A percentile compares a stretch with the other conserved stretches of the same genome.
Conservation (phyloP, 2,888 invertebrate species). For the Sthenelais limicola region DNA sequence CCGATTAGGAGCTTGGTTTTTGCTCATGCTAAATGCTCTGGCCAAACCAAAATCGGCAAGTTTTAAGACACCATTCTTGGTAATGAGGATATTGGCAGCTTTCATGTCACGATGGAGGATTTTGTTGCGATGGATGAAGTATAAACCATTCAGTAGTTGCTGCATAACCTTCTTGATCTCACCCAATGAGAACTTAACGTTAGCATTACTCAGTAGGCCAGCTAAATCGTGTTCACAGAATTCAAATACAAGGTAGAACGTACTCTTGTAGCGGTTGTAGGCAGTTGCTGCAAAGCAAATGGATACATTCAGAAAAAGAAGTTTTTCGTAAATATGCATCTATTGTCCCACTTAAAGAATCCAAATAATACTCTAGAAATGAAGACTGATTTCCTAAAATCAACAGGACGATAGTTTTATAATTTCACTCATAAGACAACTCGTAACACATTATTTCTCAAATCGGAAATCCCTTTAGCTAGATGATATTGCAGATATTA, state of each 20-base stretch:
- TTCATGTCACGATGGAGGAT: slow-evolving; percentile 86
- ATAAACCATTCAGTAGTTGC: slow-evolving; percentile 88
- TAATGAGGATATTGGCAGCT: slow-evolving; percentile 97
- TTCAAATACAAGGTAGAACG: slow-evolving; percentile 96
- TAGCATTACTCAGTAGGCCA: slow-evolving; percentile 92
- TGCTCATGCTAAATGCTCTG: slow-evolving; percentile 91
- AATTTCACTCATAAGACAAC: no score
- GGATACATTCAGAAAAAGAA: neutral
- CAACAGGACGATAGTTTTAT: no score
- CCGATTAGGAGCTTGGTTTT: slow-evolving; percentile 78
- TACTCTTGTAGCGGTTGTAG: slow-evolving; percentile 85
- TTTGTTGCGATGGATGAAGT: slow-evolving; percentile 95
- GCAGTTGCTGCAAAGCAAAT: slow-evolving; percentile 74
- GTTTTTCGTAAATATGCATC: neutral
- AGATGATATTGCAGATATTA: no score
- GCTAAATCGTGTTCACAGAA: slow-evolving; percentile 99
- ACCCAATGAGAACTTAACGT: slow-evolving; percentile 95
- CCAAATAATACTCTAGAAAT: no score
- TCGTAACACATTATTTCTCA: no score
- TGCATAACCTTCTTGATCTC: slow-evolving; percentile 87
- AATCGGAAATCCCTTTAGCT: no score
- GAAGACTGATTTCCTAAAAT: no score
- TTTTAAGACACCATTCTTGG: slow-evolving; percentile 89
- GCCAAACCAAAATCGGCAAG: slow-evolving; percentile 98
- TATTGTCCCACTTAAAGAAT: no score